Evolutionary conservation across 2,888 invertebrate species (phyloP).

Genomic region (Metalampra italica): DNA sequence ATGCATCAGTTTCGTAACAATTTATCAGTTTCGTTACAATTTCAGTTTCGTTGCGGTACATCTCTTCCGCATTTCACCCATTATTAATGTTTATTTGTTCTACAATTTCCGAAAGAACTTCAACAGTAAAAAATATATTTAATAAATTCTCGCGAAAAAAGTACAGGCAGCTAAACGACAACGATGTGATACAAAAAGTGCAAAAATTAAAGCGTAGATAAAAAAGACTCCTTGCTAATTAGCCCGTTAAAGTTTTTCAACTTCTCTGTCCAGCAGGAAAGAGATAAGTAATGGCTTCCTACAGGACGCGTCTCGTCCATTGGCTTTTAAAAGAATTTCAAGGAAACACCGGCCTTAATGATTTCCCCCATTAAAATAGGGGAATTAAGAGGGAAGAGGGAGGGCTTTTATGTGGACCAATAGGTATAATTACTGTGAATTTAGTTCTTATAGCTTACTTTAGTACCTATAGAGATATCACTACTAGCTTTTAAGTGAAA

Average conservation of each 20-base stretch:
- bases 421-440: too few relatives aligned
- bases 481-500: too few relatives aligned
- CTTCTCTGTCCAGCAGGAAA: slow-evolving; percentile 3
- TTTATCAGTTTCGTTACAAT: too few relatives aligned
- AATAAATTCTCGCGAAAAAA: neutral
- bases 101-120: neutral
- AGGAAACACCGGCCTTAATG: neutral
- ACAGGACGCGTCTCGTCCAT: neutral
- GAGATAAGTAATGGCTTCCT: slow-evolving; percentile 1
- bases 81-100: too few relatives aligned
- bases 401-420: neutral
- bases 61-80: too few relatives aligned
- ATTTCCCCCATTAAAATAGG: neutral
- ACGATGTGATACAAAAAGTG: neutral
- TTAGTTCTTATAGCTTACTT: too few relatives aligned
- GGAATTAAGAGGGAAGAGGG: neutral
- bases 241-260: slow-evolving; percentile 9
- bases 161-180: neutral
- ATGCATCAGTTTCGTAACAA: too few relatives aligned
- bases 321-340: neutral
- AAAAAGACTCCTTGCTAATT: slow-evolving; percentile 4
- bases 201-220: neutral
- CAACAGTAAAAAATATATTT: neutral
- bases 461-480: too few relatives aligned
- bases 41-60: too few relatives aligned